Base-by-base conservation (phyloP, 2,797 vertebrate genomes). In the Loriculus beryllinus region DNA sequence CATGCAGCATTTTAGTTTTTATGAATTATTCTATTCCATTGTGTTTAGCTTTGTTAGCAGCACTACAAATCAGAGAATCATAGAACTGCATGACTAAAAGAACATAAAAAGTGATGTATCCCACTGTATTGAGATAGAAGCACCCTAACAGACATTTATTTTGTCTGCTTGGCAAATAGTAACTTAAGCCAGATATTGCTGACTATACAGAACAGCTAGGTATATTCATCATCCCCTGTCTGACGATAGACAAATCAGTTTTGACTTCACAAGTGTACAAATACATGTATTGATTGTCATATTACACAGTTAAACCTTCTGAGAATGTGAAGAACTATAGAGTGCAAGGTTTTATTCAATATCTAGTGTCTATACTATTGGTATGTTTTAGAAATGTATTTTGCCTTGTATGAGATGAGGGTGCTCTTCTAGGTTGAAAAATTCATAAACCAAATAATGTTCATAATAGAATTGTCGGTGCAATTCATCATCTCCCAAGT, bases 361-460 rank as follows among this genome's bases (percentile, higher is more conserved):
- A 28, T 33, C 23, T 37, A 16, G 18, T n/a, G 19, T 7, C 49
- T 86, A 16, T 25, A 25, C 40, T 88, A 25, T 19, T 3, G 10
- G 6, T 69, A 2, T 18, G 17, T 25, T 92, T 60, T 52, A 74
- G 33, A 31, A 71, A 52, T 39, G 31, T 31, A 11, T 54, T 92
- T 83, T 62, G 37, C 25, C 72, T 78, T 51, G 19, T 71, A 21
- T 22, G 62, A 91, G 23, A 63, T 59, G 81, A 84, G 67, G 43
- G 7, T 37, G 39, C 40, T 92, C 25, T 82, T 80, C 51, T 70
- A 21, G 88, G 60, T 40, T 82, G 76, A 78, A 94, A 86, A 93
- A 78, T 39, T 71, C 43, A 87, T 92, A 95, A 96, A 95, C 96
- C 86, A 96, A 82, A 83, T 95, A 54, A 62, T 52, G 48, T 92